These are phyloP conservation scores for Aphidoletes aphidimyza DNA, from an alignment of 2,888 invertebrate genomes.

Conservation along the genomic window DNA sequence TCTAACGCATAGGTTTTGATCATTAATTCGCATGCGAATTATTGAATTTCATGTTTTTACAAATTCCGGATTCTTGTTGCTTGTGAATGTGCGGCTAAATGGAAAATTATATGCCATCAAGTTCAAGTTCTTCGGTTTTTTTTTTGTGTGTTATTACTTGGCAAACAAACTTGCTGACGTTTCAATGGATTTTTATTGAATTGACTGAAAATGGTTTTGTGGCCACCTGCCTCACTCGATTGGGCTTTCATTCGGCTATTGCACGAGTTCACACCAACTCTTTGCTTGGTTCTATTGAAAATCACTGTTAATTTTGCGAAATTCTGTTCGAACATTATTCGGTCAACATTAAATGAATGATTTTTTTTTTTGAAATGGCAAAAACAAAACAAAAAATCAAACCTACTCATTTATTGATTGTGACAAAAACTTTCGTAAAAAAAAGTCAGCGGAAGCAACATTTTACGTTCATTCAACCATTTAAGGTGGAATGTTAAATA, in stretches of 20 bases:
- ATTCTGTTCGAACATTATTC: neutral
- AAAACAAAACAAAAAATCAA: neutral
- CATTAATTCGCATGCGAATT: neutral
- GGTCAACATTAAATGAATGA: neutral
- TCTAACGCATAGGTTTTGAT: neutral
- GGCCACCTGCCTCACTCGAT: no score
- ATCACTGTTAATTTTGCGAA: neutral
- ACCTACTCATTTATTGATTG: neutral
- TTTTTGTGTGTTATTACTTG: neutral
- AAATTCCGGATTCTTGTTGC: neutral
- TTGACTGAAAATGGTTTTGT: neutral
- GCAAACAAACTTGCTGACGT: neutral
- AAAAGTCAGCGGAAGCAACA: neutral
- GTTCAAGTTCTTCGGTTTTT: conserved; percentile 11
- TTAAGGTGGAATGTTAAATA: conserved; percentile 5
- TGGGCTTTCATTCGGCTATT: no score
- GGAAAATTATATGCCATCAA: neutral
- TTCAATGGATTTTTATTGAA: neutral
- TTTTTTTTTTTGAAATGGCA: neutral
- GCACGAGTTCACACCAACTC: no score
- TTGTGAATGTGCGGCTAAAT: neutral
- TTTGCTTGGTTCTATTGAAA: no score
- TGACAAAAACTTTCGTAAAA: neutral
- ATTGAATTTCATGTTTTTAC: neutral
- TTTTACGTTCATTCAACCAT: neutral